Evolutionary conservation across 30 jellyfish, hydroid and myxozoan species (phyloP), one percentile per base, ranked within the genome.

Genomic region (Sanderia malayensis): DNA sequence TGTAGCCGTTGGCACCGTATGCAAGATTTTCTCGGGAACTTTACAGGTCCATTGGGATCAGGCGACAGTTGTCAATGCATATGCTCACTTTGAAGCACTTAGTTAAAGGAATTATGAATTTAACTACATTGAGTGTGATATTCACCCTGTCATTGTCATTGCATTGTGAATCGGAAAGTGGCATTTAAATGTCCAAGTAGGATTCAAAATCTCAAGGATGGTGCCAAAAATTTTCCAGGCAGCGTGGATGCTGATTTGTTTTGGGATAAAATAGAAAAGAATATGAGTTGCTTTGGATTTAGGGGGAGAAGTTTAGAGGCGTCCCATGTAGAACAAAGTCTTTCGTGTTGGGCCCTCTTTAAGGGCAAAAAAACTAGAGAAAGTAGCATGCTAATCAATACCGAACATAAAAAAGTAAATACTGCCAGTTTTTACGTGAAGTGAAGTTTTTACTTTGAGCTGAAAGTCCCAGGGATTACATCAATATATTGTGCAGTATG

Each of bases 321-420:
- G 0, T n/a, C 22, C 18, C 21, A 30, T 58, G 25, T 76, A 19
- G 24, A 31, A 49, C 92, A 86, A 44, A 70, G 41, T 63, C 44
- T 70, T 2, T 25, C 45, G 11, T 55, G 17, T 37, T 81, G 86
- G 94, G 79, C 94, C 21, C 94, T 86, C n/a, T 81, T 26, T 46
- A 81, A 69, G 18, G 86, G 81, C 1, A 41, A 37, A 4, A 58
- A 69, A 27, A 17, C 81, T 1, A 59, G 94, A 26, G 25, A 29
- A 37, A 32, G 58, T 18, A 31, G 58, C 21, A 17, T 4, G 21
- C 67, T 80, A 2, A 49, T 25, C 45, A 80, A 80, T 52, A 69
- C 86, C 9, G 94, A 81, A 64, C 66, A 69, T 44, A 2, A 27
- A 61, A 81, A 70, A 61, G 33, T 69, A 10, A 19, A 57, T 44